A percentile compares a stretch with the other conserved stretches of the same genome.
These are phyloP conservation scores for Mycetomoellerius zeteki DNA, from an alignment of 1,140 invertebrate species.

Conservation along the genomic window DNA sequence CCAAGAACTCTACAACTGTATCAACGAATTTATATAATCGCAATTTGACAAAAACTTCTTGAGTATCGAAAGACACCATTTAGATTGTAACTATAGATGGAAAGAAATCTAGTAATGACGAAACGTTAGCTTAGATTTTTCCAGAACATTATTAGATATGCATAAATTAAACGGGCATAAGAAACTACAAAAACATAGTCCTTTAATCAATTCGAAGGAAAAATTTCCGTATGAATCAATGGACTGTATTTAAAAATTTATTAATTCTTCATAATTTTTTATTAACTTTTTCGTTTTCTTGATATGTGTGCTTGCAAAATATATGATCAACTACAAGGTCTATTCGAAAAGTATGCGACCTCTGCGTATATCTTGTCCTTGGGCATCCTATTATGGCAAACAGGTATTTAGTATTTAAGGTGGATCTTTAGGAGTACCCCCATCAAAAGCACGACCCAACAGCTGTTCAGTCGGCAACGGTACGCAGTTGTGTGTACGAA, in stretches of 20 bases:
- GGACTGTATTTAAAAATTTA: background rate
- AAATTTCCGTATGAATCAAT: background rate
- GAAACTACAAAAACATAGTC: background rate
- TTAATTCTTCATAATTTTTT: background rate
- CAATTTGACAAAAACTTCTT: slow-evolving; percentile 45
- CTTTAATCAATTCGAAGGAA: background rate
- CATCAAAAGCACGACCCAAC: no score
- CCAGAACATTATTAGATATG: slow-evolving; percentile 48
- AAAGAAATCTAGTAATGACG: slow-evolving; percentile 36
- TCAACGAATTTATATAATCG: slow-evolving; percentile 40
- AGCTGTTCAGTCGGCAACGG: no score
- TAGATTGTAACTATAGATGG: background rate
- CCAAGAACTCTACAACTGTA: background rate
- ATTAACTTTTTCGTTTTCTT: background rate
- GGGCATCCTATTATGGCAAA: no score
- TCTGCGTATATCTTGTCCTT: no score
- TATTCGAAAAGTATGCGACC: no score
- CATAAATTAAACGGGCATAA: background rate
- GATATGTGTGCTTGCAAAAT: background rate
- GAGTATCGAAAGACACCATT: background rate
- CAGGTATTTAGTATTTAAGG: no score
- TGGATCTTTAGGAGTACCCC: no score
- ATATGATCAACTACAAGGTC: background rate
- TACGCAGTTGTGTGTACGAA: no score
- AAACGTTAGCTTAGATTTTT: slow-evolving; percentile 28